These are phyloP conservation scores for Anoplolepis gracilipes DNA, from an alignment of 1,140 invertebrate species.

Conservation along the genomic window DNA sequence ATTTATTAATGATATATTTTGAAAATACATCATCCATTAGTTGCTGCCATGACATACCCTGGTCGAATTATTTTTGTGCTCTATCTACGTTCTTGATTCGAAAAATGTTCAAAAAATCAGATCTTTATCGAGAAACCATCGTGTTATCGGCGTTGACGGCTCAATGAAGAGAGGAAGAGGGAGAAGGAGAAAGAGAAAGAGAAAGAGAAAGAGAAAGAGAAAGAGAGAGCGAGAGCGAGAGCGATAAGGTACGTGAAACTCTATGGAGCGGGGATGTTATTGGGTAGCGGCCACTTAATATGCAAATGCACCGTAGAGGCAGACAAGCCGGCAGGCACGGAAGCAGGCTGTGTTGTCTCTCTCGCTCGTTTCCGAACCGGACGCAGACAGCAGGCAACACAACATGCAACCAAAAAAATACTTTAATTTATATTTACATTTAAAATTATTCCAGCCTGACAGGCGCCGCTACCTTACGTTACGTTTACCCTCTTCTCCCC, in stretches of 20 bases:
- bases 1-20: background rate
- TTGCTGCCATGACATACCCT: background rate
- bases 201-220: too few species aligned
- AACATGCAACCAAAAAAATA: slow-evolving; percentile 81
- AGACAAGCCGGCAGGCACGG: slow-evolving; percentile 44
- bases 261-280: slow-evolving; percentile 80
- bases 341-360: slow-evolving; percentile 59
- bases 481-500: slow-evolving; percentile 63
- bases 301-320: slow-evolving; percentile 80
- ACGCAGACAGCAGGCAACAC: slow-evolving; percentile 73
- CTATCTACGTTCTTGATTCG: background rate
- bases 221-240: background rate
- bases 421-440: slow-evolving; percentile 86
- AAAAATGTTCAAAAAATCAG: background rate
- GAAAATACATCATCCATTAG: background rate
- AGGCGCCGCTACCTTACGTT: slow-evolving; percentile 73
- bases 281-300: slow-evolving; percentile 85
- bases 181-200: too few species aligned
- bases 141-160: background rate
- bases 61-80: slow-evolving; percentile 41
- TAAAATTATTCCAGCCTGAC: slow-evolving; percentile 85
- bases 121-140: slow-evolving; percentile 1
- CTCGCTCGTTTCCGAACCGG: slow-evolving; percentile 71
- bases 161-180: too few species aligned
- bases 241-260: slow-evolving; percentile 73